A percentile compares a stretch with the other conserved stretches of the same genome.
Evolutionary conservation across 1,140 invertebrate genomes (phyloP).

Genomic region (Panagrolaimus sp.): DNA sequence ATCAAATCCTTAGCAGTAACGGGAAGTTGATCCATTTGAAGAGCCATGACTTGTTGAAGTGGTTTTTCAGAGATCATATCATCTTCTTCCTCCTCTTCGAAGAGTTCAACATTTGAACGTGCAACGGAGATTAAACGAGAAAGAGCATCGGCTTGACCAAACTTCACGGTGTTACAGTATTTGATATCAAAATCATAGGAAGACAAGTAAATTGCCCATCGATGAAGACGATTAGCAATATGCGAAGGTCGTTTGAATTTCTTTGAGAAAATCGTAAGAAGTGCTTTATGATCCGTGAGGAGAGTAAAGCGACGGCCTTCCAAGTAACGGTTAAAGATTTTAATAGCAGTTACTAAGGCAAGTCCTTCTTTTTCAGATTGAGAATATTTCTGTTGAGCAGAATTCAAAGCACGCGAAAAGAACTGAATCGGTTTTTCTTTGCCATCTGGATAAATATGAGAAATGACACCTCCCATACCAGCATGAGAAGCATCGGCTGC

Average conservation of each 20-base stretch:
- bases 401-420: not conserved
- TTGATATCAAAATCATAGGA: conserved; percentile 26
- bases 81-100: too few species aligned
- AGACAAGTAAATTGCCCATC: conserved; percentile 20
- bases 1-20: too few species aligned
- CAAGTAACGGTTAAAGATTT: conserved; percentile 61
- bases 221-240: conserved; percentile 15
- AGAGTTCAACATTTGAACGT: too few species aligned
- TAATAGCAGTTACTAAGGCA: conserved; percentile 59
- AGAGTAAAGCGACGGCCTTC: conserved; percentile 60
- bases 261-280: conserved; percentile 23
- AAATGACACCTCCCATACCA: conserved; percentile 63
- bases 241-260: not conserved
- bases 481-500: conserved; percentile 63
- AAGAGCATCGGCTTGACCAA: conserved; percentile 29
- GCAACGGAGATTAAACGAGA: conserved; percentile 21
- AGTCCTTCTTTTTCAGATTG: conserved; percentile 64
- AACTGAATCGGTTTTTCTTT: conserved; percentile 61
- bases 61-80: too few species aligned
- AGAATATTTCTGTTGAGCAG: conserved; percentile 55
- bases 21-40: too few species aligned
- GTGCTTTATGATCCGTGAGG: conserved; percentile 45
- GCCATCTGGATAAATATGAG: conserved; percentile 58
- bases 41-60: too few species aligned
- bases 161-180: conserved; percentile 17